phyloP scores from a whole-genome alignment of 30 jellyfish, hydroid and myxozoan genomes.

The Hydractinia symbiolongicarpus region DNA sequence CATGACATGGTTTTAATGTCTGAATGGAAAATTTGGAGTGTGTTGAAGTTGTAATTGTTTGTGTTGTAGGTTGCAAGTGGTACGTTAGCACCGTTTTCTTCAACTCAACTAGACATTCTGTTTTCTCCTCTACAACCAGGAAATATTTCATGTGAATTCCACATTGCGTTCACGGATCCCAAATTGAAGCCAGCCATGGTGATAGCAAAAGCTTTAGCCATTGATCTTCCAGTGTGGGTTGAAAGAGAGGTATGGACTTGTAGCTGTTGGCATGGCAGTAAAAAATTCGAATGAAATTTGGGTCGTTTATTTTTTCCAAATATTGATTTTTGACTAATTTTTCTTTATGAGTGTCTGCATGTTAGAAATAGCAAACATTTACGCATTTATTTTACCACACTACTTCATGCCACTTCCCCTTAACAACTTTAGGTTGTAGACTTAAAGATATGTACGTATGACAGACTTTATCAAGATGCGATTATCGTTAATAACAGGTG shows the following conservation, averaged over 20 bases:
- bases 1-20: too few relatives aligned
- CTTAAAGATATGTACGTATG: constrained; percentile 85
- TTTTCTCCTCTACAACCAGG: constrained; percentile 67
- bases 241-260: constrained; percentile 63
- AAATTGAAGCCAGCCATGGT: constrained; percentile 33
- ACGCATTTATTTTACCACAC: too few relatives aligned
- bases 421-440: constrained; percentile 50
- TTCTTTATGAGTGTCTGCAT: too few relatives aligned
- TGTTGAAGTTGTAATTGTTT: not conserved
- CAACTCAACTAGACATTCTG: constrained; percentile 52
- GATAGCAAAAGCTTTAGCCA: constrained; percentile 47
- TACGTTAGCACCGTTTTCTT: constrained; percentile 50
- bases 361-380: too few relatives aligned
- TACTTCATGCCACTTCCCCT: too few relatives aligned
- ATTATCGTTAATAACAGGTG: constrained; percentile 76
- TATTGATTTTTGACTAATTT: too few relatives aligned
- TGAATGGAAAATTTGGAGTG: too few relatives aligned
- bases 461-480: constrained; percentile 86
- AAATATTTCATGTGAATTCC: constrained; percentile 17
- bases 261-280: not conserved
- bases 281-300: too few relatives aligned
- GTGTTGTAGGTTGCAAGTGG: constrained; percentile 47
- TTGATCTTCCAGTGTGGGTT: constrained; percentile 92
- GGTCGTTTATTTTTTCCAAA: too few relatives aligned
- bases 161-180: constrained; percentile 39